Evolutionary conservation across 1,140 invertebrate species (phyloP).

Genomic region (Neuroterus valhalla): DNA sequence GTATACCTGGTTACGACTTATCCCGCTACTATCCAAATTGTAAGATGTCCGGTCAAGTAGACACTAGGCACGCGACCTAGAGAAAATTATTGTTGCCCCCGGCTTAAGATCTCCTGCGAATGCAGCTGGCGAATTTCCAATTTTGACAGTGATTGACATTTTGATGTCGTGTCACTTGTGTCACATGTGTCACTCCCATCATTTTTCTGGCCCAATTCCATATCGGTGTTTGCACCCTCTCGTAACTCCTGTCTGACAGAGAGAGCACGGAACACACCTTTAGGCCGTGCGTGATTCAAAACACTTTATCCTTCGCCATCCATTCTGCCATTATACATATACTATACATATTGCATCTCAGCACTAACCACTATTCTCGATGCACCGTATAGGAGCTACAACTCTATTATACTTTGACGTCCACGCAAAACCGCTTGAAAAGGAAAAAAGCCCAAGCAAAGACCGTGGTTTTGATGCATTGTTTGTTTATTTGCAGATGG

Average conservation of each 20-base stretch:
- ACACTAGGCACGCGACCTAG: slow-evolving; percentile 6
- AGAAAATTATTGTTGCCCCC: neutral
- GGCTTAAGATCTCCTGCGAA: slow-evolving; percentile 7
- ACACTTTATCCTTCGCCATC: slow-evolving; percentile 6
- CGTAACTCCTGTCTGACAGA: no score
- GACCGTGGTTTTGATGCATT: neutral
- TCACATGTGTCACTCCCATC: neutral
- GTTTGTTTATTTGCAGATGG: slow-evolving; percentile 22
- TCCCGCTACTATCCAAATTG: slow-evolving; percentile 16
- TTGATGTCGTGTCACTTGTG: slow-evolving; percentile 5
- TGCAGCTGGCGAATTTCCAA: neutral
- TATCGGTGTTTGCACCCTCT: neutral
- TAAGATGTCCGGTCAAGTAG: slow-evolving; percentile 17
- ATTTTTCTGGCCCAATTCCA: neutral
- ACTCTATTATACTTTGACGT: slow-evolving; percentile 13
- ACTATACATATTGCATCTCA: neutral
- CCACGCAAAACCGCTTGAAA: neutral
- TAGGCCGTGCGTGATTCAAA: neutral
- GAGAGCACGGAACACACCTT: neutral
- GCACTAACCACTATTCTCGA: slow-evolving; percentile 9
- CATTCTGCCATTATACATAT: neutral
- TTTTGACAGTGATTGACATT: slow-evolving; percentile 20
- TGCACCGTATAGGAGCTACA: neutral
- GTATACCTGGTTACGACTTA: neutral
- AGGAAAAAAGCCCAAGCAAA: neutral